Percentiles rank a stretch among this genome's conserved stretches.
Evolutionary conservation across 1,140 invertebrate species (phyloP).

Genomic region (Heterodera carotae): DNA sequence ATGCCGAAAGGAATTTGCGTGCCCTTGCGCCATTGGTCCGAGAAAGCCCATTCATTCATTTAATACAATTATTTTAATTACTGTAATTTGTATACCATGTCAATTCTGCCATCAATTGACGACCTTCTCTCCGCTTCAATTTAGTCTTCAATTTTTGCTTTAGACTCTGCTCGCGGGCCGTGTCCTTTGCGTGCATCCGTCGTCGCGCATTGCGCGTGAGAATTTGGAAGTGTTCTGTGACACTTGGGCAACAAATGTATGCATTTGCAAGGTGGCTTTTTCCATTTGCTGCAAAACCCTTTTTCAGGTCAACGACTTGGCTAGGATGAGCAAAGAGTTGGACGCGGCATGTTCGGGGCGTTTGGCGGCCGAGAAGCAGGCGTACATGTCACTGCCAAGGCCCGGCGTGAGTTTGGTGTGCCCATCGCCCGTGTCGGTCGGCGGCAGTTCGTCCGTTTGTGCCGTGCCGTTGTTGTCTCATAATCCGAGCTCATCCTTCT

Average conservation of each 20-base stretch:
- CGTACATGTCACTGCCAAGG: conserved; percentile 88
- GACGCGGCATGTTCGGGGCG: conserved; percentile 80
- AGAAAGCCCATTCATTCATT: conserved; percentile 7
- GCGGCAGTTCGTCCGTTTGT: conserved; percentile 4
- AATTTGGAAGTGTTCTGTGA: conserved; percentile 96
- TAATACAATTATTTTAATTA: background rate
- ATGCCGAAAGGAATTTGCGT: conserved; percentile 87
- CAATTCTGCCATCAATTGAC: background rate
- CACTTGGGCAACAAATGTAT: conserved; percentile 76
- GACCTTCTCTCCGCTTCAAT: background rate
- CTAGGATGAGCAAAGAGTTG: conserved; percentile 30
- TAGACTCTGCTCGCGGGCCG: conserved; percentile 90
- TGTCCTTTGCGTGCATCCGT: conserved; percentile 84
- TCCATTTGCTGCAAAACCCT: background rate
- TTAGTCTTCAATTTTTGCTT: too few relatives aligned
- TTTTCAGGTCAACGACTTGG: conserved; percentile 52
- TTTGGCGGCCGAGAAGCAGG: conserved; percentile 77
- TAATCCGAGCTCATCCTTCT: conserved; percentile 6
- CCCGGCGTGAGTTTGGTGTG: conserved; percentile 77
- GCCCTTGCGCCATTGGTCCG: conserved; percentile 73
- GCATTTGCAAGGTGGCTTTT: background rate
- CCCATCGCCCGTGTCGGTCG: background rate
- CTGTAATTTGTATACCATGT: too few relatives aligned
- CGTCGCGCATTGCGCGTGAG: conserved; percentile 91
- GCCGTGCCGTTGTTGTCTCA: conserved; percentile 26